A percentile compares a stretch with the other conserved stretches of the same genome.
Evolutionary conservation across 2,888 invertebrate genomes (phyloP).

Genomic region (Uloborus plumipes): DNA sequence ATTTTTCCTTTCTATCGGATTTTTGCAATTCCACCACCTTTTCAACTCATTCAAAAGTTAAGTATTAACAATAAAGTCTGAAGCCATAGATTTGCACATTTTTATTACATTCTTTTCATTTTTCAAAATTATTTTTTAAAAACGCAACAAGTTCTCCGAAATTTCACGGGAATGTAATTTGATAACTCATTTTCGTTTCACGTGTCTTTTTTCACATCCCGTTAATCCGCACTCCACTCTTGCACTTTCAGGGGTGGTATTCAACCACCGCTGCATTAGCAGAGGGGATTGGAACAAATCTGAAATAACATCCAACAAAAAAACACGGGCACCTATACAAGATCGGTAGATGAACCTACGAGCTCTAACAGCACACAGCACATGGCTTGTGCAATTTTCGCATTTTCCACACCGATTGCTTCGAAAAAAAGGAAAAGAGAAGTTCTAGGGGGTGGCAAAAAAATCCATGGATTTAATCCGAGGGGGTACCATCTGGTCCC

Average conservation of each 20-base stretch:
- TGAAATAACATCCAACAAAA: conserved; percentile 40
- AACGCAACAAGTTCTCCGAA: too few relatives aligned
- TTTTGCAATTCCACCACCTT: too few relatives aligned
- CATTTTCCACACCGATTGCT: conserved; percentile 52
- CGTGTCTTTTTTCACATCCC: too few relatives aligned
- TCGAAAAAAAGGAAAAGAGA: conserved; percentile 20
- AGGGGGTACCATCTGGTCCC: conserved; percentile 50
- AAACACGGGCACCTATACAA: background rate
- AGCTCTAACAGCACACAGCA: conserved; percentile 4
- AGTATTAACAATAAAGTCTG: too few relatives aligned
- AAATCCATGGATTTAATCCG: conserved; percentile 7
- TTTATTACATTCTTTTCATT: too few relatives aligned
- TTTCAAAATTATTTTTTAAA: too few relatives aligned
- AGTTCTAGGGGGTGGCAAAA: background rate
- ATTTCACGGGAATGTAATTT: too few relatives aligned
- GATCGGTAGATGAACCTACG: conserved; percentile 40
- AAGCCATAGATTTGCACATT: too few relatives aligned
- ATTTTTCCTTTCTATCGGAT: too few relatives aligned
- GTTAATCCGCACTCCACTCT: too few relatives aligned
- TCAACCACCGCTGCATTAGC: background rate
- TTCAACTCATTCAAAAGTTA: too few relatives aligned
- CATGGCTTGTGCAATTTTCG: conserved; percentile 43
- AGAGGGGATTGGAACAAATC: conserved; percentile 23
- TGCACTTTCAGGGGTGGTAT: background rate
- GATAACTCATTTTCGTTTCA: too few relatives aligned